Evolutionary conservation across 2,797 vertebrate genomes (phyloP).

Genomic region (Hippocampus kuda): DNA sequence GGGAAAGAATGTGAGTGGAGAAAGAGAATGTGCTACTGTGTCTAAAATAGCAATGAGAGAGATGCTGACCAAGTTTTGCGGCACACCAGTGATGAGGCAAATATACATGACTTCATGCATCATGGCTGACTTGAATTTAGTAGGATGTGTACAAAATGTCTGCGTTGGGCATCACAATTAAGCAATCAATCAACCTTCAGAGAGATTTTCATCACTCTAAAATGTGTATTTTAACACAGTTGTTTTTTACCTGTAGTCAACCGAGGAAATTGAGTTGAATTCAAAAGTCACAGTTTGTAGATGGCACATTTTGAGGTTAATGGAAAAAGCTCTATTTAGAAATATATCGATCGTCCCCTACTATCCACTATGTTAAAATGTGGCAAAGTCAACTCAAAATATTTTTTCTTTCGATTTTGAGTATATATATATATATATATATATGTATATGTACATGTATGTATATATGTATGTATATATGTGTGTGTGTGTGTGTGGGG

Average conservation of each 20-base stretch:
- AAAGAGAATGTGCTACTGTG: slow-evolving; percentile 55
- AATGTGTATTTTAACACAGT: background rate
- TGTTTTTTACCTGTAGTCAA: no score
- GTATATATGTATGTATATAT: no score
- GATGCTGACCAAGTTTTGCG: slow-evolving; percentile 50
- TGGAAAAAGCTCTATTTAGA: background rate
- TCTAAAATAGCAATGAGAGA: slow-evolving; percentile 67
- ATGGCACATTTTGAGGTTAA: background rate
- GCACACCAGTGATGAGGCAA: slow-evolving; percentile 29
- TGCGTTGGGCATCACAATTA: no score
- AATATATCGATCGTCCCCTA: no score
- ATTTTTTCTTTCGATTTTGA: no score
- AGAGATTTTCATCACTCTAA: background rate
- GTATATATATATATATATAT: no score
- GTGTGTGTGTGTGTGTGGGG: no score
- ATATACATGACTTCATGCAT: slow-evolving; percentile 7
- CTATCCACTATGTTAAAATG: no score
- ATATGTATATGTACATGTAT: no score
- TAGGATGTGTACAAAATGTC: background rate
- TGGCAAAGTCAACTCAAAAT: no score
- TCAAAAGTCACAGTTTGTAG: background rate
- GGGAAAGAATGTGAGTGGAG: slow-evolving; percentile 59
- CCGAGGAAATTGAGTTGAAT: no score
- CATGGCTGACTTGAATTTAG: background rate
- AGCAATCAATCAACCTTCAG: background rate